Percentiles rank a stretch among this genome's conserved stretches.
These are phyloP conservation scores for Platalea minor DNA, from an alignment of 2,797 vertebrate genomes.

Conservation along the genomic window DNA sequence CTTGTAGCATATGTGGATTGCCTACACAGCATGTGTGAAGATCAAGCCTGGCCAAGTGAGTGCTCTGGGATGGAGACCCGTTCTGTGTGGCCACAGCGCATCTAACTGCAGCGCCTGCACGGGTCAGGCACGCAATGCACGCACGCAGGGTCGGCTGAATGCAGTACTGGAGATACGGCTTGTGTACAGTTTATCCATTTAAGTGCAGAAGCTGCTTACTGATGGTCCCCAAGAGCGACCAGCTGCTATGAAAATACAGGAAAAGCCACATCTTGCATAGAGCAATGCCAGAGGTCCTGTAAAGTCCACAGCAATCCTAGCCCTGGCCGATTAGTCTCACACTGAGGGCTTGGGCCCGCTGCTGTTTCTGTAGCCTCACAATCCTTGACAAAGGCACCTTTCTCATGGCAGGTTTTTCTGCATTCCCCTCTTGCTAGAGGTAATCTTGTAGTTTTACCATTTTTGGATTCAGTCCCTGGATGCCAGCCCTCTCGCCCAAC, in stretches of 20 bases:
- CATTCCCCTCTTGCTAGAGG: background rate
- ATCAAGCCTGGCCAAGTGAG: background rate
- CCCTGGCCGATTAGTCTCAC: background rate
- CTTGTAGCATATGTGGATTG: background rate
- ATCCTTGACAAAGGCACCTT: background rate
- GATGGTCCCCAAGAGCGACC: background rate
- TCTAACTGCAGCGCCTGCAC: rapidly evolving
- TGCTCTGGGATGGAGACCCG: background rate
- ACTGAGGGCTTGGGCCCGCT: rapidly evolving
- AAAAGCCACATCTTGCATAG: background rate
- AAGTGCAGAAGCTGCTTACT: background rate
- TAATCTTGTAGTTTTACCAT: background rate
- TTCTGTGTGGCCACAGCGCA: background rate
- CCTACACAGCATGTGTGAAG: background rate
- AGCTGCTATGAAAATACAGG: background rate
- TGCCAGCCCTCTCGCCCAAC: background rate
- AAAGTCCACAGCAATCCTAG: background rate
- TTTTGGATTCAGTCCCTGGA: background rate
- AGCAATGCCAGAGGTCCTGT: background rate
- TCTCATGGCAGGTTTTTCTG: background rate
- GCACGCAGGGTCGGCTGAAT: background rate
- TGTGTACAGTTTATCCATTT: background rate
- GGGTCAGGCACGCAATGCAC: rapidly evolving
- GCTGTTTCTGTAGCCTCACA: background rate
- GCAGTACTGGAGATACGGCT: background rate